phyloP scores from a whole-genome alignment of 2,113 vertebrate genomes.

The Scopus umbretta region DNA sequence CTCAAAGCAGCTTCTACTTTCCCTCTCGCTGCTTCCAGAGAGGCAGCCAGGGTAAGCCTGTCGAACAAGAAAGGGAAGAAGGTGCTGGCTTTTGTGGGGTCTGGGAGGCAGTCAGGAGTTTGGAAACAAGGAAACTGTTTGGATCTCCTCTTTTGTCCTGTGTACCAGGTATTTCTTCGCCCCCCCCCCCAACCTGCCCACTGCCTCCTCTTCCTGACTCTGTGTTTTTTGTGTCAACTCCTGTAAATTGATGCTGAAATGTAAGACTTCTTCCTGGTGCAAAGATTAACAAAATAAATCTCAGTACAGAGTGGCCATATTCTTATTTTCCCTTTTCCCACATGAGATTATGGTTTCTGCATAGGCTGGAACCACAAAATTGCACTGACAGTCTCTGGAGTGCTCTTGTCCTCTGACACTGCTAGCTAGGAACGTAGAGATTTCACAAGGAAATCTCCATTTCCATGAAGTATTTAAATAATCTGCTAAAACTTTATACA shows the following conservation, averaged over 20 bases:
- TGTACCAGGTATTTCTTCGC: background rate
- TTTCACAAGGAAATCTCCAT: background rate
- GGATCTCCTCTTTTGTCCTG: background rate
- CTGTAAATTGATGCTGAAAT: background rate
- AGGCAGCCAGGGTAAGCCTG: background rate
- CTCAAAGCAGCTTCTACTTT: background rate
- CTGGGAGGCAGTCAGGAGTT: too few species aligned
- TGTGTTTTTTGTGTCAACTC: background rate
- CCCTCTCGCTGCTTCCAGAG: background rate
- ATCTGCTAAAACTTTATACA: background rate
- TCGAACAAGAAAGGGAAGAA: background rate
- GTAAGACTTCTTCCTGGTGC: background rate
- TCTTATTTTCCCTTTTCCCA: background rate
- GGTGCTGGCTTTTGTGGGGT: background rate
- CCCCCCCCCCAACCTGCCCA: rapidly evolving
- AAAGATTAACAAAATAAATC: background rate
- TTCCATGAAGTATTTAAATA: background rate
- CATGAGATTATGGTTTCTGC: background rate
- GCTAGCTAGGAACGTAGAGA: background rate
- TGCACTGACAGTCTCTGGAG: background rate
- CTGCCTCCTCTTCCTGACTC: background rate
- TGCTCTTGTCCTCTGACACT: background rate
- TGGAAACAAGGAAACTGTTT: background rate
- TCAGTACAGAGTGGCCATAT: background rate
- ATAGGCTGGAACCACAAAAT: background rate